Evolutionary conservation across 2,797 vertebrate genomes (phyloP), one percentile per base, ranked within the genome.

Genomic region (Coendou prehensilis): DNA sequence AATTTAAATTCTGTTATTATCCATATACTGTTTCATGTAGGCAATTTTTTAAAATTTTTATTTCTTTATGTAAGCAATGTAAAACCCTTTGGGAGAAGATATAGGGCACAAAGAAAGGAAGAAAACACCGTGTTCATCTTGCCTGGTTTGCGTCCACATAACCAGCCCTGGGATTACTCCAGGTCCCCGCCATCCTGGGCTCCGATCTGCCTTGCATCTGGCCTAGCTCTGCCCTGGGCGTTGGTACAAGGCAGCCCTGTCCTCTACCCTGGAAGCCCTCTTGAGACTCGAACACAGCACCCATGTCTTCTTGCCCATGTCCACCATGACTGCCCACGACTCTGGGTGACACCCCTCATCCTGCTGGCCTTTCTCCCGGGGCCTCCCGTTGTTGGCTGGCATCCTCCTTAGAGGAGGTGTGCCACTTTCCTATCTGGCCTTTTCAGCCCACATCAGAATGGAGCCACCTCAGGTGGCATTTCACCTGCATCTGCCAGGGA

Each of bases 1-100:
- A 90, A 85, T 57, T 83, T 86, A 83, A 93, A 88, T 82, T 69
- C 61, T 45, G 92, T 75, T 69, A 69, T 45, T 84, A 87, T 78
- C 59, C 22, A 75, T 9, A 89, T 17, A n/a, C 14, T 57, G 10
- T 33, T 69, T 37, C 22, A 52, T 7, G 33, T 79, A 78, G 90
- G 52, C 41, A 81, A 88, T 59, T 91, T 71, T 75, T 41, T n/a
- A 1, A 14, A 45, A 41, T 23, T 45, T 75, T 75, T 75, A 47
- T 47, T 45, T 71, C 2, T 26, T 75, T 75, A 56, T 6, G 33
- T 79, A 73, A 89, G 63, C n/a, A 73, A 88, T 59, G 83, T 82
- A 23, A 75, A 86, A 69, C 26, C 6, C 47, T 92, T 89, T 14
- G 2, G 10, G 37, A 56, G 18, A 75, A 94, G 69, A 88, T 28